Base-by-base conservation (phyloP, 2,888 invertebrate genomes). In the Monopis laevigella region DNA sequence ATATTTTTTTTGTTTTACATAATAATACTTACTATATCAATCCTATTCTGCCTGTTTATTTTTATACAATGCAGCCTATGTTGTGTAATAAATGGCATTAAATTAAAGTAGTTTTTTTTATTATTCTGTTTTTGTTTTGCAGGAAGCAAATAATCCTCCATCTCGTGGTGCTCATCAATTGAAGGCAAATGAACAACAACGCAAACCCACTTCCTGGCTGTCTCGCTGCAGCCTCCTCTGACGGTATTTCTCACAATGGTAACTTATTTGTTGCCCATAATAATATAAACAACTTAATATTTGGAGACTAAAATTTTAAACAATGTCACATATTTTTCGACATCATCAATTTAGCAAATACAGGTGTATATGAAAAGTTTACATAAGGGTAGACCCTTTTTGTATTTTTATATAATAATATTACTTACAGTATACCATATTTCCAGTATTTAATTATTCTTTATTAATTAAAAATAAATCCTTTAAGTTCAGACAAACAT, bases 61-160 rank as follows among this genome's bases (percentile, higher is more conserved):
- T 5, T 21, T 8, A 7, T 21, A 21, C 8, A 5, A 21, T 21
- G 5, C 5, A 21, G 5, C 24, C 24, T 21, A 8, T 21, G 6
- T n/a, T n/a, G n/a, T n/a, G n/a, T n/a, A n/a, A n/a, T n/a, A n/a
- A n/a, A n/a, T n/a, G n/a, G n/a, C n/a, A n/a, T n/a, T n/a, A n/a
- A n/a, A n/a, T n/a, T n/a, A n/a, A n/a, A n/a, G n/a, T n/a, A n/a
- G n/a, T n/a, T n/a, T n/a, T n/a, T n/a, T n/a, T 21, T 8, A 7
- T 21, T 21, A 21, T 21, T 21, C 6, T 21, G 8, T 8, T 21
- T 21, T 21, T 6, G 14, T 17, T 32, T 11, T 17, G 3, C 62
- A 94, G 93, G 93, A 94, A 83, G 93, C 93, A 59, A 93, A 90
- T 62, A 93, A 93, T 82, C 89, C 89, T 41, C 90, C 62, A 26